Percentiles rank a stretch among this genome's conserved stretches.
Evolutionary conservation across 2,113 vertebrate species (phyloP).

Genomic region (Chrysochloris asiatica): DNA sequence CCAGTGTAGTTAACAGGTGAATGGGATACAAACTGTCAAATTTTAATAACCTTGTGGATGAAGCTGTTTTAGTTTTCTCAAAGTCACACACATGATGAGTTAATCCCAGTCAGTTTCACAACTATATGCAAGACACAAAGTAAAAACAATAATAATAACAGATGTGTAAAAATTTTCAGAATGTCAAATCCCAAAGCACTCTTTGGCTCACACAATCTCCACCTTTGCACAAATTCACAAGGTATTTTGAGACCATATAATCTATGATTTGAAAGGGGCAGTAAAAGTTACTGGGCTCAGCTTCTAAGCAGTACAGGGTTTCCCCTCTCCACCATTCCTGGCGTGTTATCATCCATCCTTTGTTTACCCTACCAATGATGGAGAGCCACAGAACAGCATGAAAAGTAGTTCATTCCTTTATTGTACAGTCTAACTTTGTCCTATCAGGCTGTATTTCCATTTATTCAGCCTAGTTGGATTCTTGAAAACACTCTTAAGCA

Average conservation of each 20-base stretch:
- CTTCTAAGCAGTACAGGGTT: neutral
- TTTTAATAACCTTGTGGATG: neutral
- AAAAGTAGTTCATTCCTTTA: neutral
- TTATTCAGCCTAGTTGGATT: conserved; percentile 2
- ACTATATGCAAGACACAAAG: conserved; percentile 14
- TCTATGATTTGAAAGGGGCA: neutral
- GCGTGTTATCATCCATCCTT: neutral
- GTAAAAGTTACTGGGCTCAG: neutral
- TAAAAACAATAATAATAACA: conserved; percentile 5
- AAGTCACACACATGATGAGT: neutral
- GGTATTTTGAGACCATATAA: neutral
- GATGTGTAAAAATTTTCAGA: neutral
- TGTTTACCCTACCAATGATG: neutral
- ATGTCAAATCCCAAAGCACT: neutral
- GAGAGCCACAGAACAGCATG: neutral
- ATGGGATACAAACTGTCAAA: neutral
- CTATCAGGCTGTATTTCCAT: conserved; percentile 29
- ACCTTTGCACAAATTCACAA: too few relatives aligned
- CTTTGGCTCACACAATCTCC: neutral
- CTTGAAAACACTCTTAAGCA: conserved; percentile 6
- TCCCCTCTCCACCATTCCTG: neutral
- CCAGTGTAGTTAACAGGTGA: neutral
- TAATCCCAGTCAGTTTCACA: neutral
- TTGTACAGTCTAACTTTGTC: neutral
- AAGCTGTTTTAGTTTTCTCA: neutral